Base-by-base conservation (phyloP, 2,888 invertebrate species). In the Hemaris fuciformis region DNA sequence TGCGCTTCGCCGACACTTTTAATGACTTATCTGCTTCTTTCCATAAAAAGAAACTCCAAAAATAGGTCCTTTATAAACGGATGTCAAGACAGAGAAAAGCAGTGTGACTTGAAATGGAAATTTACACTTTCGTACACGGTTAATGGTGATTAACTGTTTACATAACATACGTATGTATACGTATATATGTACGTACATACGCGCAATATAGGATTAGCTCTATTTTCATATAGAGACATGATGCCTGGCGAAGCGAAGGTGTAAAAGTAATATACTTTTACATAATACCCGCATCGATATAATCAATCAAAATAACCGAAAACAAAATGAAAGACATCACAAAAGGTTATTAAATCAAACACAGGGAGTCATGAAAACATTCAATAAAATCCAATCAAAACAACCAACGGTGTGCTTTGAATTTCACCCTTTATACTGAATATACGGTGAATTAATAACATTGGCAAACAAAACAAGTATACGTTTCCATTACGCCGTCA, bases 1-100 rank as follows among this genome's bases (percentile, higher is more conserved):
- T 83, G 84, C 88, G 88, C 87, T 89, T 76, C 83, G 82, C 80
- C 80, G 83, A 81, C 84, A 88, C 83, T 89, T 90, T 89, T 91
- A 91, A 91, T 91, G 89, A 90, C 89, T 90, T 89, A 87, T 86
- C 86, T 84, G 79, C 78, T 81, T 85, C 86, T 79, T 80, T 79
- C 74, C 70, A 76, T 75, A 73, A 67, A 73, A 77, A 77, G 80
- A 78, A 23, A 48, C 41, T 66, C 61, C 62, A 70, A 66, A 72
- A 74, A 69, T 73, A 75, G 18, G 27, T n/a, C 22, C 13, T 10
- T 10, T 23, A 45, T 46, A 46, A 46, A 23, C 46, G n/a, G 23
- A 13, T 46, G 22, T 4, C 23, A n/a, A 38, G 38, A 38, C 13
- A 38, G 38, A 38, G 13, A n/a, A n/a, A n/a, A n/a, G n/a, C n/a